These are phyloP conservation scores for Geococcyx californianus DNA, from an alignment of 2,113 vertebrate species.

Conservation along the genomic window DNA sequence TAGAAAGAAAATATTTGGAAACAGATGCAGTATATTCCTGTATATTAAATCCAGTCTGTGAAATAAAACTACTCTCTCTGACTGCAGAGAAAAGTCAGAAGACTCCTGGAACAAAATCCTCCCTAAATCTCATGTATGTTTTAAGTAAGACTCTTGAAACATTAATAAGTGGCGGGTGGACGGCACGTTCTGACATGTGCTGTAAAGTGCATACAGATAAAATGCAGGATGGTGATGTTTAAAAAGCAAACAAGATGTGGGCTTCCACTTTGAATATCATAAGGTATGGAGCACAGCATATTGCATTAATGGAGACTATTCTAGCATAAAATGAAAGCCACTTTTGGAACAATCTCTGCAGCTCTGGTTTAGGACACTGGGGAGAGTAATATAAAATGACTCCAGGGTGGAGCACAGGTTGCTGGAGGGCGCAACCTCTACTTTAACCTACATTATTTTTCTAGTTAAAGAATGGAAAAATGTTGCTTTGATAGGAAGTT, in stretches of 20 bases:
- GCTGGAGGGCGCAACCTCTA: background rate
- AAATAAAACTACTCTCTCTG: slow-evolving; percentile 26
- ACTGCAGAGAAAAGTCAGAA: background rate
- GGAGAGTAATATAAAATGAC: slow-evolving; percentile 24
- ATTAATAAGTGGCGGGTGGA: background rate
- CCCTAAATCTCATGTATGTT: slow-evolving; percentile 39
- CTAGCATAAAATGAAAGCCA: slow-evolving; percentile 26
- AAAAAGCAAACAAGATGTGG: slow-evolving; percentile 8
- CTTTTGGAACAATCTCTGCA: slow-evolving; percentile 25
- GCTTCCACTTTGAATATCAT: background rate
- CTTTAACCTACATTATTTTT: background rate
- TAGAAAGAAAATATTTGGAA: slow-evolving; percentile 56
- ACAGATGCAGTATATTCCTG: slow-evolving; percentile 26
- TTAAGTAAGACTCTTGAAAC: slow-evolving; percentile 39
- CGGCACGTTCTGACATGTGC: background rate
- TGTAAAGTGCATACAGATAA: background rate
- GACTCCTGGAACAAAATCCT: slow-evolving; percentile 28
- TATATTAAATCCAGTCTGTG: slow-evolving; percentile 45
- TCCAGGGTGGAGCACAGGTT: background rate
- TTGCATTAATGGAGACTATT: slow-evolving; percentile 11
- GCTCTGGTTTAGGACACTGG: background rate
- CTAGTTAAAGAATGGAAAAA: background rate
- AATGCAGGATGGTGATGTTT: background rate
- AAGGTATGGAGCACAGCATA: background rate
- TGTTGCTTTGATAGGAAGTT: background rate